Base-by-base conservation (phyloP, 1,140 invertebrate genomes). In the Episyrphus balteatus region DNA sequence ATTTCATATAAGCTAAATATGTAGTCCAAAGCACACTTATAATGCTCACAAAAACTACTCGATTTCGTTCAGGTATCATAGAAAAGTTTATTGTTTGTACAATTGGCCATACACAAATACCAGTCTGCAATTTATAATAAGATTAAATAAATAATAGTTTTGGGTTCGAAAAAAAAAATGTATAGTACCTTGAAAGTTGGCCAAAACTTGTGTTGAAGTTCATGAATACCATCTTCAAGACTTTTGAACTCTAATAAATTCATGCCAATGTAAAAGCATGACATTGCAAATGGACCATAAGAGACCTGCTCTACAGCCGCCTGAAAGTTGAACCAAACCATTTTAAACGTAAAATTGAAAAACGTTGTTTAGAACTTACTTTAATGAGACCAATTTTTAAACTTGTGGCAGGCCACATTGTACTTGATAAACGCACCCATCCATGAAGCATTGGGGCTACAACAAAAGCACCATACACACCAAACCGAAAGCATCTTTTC, bases 11-110 rank as follows among this genome's bases (percentile, higher is more conserved):
- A 1, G 87, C 83, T 43, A 92, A 70, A 63, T 88, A 90, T 54
- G 82, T 82, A 18, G 85, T 87, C 88, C 88, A 92, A 49, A 87
- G 65, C 42, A 91, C 75, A 69, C 86, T 89, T 59, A 84, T 88
- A 13, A 81, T 62, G 59, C 86, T 87, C 18, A 88, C 86, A 59
- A 87, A 87, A n/a, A 83, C 75, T 12, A 91, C 84, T 51, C 87
- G 75, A 68, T 92, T 88, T 54, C 76, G 76, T 61, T 89, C 84
- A 21, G 81, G 77, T 44, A 92, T 74, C 31, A 86, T 69, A 11
- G 79, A 75, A 56, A 88, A 90, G 58, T 92, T 92, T 3, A 90
- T 70, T 19, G 87, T 85, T 68, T 90, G 87, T 30, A 90, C 61
- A 44, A 84, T 57, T 32, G 87, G 87, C 88, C 88, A 92, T 14